Conservation (phyloP, 2,113 vertebrate genomes). For the Elgaria multicarinata region DNA sequence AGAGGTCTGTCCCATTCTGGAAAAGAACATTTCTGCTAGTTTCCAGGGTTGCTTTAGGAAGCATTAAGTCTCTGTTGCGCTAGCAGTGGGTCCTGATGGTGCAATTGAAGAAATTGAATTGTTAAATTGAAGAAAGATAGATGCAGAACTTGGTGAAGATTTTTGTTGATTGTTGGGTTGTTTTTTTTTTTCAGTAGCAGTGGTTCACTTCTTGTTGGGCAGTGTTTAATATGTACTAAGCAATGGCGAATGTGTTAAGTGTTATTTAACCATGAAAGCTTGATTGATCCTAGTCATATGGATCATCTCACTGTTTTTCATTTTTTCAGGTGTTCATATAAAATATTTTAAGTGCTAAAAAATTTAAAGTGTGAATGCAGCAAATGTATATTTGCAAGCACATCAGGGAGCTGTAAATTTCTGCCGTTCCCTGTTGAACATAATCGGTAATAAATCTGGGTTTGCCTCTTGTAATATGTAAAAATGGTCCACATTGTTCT, state of each 20-base stretch:
- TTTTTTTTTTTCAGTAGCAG: not conserved
- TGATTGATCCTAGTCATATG: not conserved
- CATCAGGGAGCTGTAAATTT: not conserved
- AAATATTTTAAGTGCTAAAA: not conserved
- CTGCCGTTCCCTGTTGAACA: not conserved
- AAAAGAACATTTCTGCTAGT: no score
- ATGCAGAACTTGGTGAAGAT: not conserved
- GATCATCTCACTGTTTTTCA: no score
- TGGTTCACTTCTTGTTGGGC: constrained; percentile 2
- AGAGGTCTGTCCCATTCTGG: no score
- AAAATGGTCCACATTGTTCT: not conserved
- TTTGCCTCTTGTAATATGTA: not conserved
- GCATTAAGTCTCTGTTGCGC: no score
- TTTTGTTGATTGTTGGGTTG: not conserved
- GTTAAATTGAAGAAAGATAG: not conserved
- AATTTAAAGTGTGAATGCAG: not conserved
- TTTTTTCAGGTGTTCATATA: not conserved
- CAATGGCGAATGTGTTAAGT: not conserved
- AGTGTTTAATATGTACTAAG: constrained; percentile 24
- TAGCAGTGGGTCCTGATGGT: no score
- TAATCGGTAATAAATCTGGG: not conserved
- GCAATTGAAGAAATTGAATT: not conserved
- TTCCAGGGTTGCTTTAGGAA: no score
- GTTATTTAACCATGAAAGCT: not conserved
- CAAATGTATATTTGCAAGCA: not conserved